Evolutionary conservation across 2,113 vertebrate species (phyloP).

Genomic region (Campylorhamphus procurvoides): DNA sequence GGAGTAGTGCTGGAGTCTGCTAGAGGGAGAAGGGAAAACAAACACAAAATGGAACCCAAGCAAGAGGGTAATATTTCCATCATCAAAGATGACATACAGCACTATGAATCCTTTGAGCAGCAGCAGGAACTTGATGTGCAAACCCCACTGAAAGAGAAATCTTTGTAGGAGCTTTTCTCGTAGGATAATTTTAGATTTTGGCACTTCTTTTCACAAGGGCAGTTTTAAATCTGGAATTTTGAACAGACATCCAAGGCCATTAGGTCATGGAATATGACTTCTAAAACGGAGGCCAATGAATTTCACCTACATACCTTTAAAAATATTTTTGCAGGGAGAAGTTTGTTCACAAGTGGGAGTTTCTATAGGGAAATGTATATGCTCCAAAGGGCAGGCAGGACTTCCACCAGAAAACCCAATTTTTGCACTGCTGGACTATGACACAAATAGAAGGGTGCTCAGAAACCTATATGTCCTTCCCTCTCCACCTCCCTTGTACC

Average conservation of each 20-base stretch:
- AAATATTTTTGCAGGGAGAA: background rate
- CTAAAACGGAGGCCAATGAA: background rate
- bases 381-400: background rate
- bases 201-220: background rate
- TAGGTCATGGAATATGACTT: background rate
- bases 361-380: background rate
- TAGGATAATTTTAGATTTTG: background rate
- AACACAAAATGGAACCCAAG: constrained; percentile 8
- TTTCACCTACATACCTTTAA: background rate
- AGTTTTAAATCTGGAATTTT: constrained; percentile 20
- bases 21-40: constrained; percentile 30
- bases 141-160: background rate
- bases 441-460: background rate
- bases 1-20: background rate
- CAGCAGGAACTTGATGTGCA: constrained; percentile 2
- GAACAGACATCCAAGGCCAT: background rate
- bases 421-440: background rate
- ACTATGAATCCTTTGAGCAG: background rate
- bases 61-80: constrained; percentile 24
- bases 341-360: background rate
- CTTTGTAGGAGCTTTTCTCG: background rate
- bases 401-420: background rate
- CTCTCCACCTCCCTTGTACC: background rate
- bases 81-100: background rate
- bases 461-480: background rate